phyloP scores from a whole-genome alignment of 1,140 invertebrate species.

The Neodiprion pinetum region DNA sequence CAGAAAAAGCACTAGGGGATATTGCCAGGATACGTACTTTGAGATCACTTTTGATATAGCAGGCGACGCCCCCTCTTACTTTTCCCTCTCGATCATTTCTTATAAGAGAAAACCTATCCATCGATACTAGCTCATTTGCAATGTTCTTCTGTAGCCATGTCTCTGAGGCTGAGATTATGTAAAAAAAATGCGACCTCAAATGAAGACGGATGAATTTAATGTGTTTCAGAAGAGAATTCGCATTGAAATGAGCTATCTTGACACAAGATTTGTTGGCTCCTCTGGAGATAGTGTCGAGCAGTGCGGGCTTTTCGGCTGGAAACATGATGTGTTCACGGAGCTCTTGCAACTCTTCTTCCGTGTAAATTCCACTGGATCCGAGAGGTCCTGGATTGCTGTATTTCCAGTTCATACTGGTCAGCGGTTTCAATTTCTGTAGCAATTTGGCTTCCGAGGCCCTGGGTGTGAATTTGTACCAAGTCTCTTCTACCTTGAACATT shows the following conservation, averaged over 20 bases:
- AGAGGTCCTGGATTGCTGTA: too few relatives aligned
- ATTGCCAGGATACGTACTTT: background rate
- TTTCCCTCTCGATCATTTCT: background rate
- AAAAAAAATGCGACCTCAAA: background rate
- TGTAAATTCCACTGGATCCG: too few relatives aligned
- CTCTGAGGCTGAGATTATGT: background rate
- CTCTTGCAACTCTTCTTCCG: too few relatives aligned
- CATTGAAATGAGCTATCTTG: background rate
- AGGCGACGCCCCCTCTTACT: background rate
- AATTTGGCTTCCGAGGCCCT: too few relatives aligned
- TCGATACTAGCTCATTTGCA: background rate
- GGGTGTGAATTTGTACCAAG: too few relatives aligned
- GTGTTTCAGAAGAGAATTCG: background rate
- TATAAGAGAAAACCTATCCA: background rate
- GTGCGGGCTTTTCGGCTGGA: too few relatives aligned
- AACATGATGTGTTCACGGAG: too few relatives aligned
- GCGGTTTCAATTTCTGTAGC: too few relatives aligned
- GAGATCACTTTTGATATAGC: background rate
- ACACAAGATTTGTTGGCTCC: background rate
- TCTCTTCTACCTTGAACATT: too few relatives aligned
- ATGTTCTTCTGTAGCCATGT: background rate
- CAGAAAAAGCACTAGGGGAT: background rate
- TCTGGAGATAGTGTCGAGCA: too few relatives aligned
- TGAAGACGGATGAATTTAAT: background rate
- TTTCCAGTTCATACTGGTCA: too few relatives aligned